Evolutionary conservation across 1,140 invertebrate genomes (phyloP), one percentile per base, ranked within the genome.

Genomic region (Heliothis subflexa): DNA sequence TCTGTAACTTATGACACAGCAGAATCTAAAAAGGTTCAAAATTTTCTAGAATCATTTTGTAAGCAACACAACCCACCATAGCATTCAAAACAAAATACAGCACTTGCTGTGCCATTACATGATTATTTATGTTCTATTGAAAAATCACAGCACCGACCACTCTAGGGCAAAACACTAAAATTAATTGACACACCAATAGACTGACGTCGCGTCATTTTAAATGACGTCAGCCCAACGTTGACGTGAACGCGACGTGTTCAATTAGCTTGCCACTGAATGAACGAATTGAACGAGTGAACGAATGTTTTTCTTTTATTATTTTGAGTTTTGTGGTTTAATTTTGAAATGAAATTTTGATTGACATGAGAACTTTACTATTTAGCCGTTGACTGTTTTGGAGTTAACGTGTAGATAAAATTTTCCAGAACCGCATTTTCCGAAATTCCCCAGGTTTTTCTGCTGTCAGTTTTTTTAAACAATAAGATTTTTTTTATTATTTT

Each of bases 231-330:
- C 25, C 52, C 73, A 54, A 49, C 21, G 55, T 62, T 54, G 59
- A 75, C 59, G 59, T 45, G 57, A 11, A 66, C 62, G 59, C 14
- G 73, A 75, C 59, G 55, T 75, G 73, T 52, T 64, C 73, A 75
- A 75, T 75, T 75, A 75, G 57, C 73, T 33, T 59, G 52, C 33
- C 52, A 59, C 47, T 28, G 68, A 52, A 59, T 40, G 73, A 75
- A 75, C 64, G 73, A 75, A 62, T 75, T 50, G 45, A 40, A 75
- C 55, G 55, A 14, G 1, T 49, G 45, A 40, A 54, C 40, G 55
- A 45, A 7, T 49, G 21, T 61, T 49, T 40, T 61, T 45, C 21
- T 74, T 59, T 61, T 70, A 70, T 70, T 50, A 52, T 50, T 49
- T 50, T 13, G 18, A 13, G 21, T 25, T 70, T 50, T 70, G 28